Base-by-base conservation (phyloP, 2,113 vertebrate species). In the Indri indri region DNA sequence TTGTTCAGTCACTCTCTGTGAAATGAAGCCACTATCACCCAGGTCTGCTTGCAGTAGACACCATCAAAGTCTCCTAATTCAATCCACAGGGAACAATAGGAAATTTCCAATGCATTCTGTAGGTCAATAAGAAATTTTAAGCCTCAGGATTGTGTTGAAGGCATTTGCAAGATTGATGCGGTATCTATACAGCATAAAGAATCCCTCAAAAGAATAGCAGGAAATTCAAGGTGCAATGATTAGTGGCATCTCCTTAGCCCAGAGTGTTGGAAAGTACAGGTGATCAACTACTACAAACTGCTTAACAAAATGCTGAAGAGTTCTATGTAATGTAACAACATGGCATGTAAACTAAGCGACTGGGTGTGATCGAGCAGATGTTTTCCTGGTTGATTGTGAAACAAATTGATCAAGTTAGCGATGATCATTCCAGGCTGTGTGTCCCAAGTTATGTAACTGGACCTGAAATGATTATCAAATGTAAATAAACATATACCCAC, bases 1-100 rank as follows among this genome's bases (percentile, higher is more conserved):
- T 96, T 96, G 94, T 77, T 77, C 47, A 54, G 96, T 96, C 83
- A 94, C 90, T 3, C 0, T 91, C 83, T 97, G 97, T 97, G 95
- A 97, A 97, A 97, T 97, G 92, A 97, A 92, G 66, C 94, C 90
- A 40, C 94, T 76, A 7, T 95, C 71, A 66, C 83, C 70, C 45
- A 93, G 40, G 37, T 87, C 90, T 71, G 88, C 76, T 50, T 63
- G 90, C 10, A 9, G 37, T 63, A 68, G 92, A 80, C 84, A 92
- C 63, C 74, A 84, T 2, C 66, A 59, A 93, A 93, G 54, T 90
- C 59, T 90, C 74, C 87, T 86, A 85, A 94, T 96, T 88, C 96
- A 95, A 77, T 84, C 92, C 92, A 45, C 52, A 30, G 65, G 87
- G 65, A 92, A 80, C 80, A 90, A 23, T 57, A 91, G 65, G 91